A percentile compares a stretch with the other conserved stretches of the same genome.
Evolutionary conservation across 2,113 vertebrate genomes (phyloP).

Genomic region (Rhynchomys soricoides): DNA sequence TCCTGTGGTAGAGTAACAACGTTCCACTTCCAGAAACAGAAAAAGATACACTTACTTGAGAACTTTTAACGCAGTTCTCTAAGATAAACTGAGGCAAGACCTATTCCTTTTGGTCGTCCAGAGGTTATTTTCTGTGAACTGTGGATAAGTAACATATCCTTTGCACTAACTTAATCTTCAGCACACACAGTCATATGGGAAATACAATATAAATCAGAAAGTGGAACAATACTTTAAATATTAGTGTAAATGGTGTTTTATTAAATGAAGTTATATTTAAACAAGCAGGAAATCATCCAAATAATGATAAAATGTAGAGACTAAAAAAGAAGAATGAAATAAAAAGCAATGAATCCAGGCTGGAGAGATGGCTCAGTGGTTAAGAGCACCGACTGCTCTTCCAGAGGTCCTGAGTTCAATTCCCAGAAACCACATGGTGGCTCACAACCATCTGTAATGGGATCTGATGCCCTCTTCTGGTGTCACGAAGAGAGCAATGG

Average conservation of each 20-base stretch:
- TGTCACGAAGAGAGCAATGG: too few species aligned
- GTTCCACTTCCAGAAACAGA: neutral
- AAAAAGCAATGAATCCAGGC: too few species aligned
- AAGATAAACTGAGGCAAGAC: neutral
- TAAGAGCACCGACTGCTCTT: too few species aligned
- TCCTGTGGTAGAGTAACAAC: neutral
- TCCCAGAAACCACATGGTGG: too few species aligned
- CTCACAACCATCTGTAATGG: too few species aligned
- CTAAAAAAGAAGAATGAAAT: neutral
- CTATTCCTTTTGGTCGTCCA: neutral
- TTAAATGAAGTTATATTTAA: neutral
- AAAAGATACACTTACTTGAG: neutral
- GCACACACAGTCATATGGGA: accelerated
- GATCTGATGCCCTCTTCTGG: too few species aligned
- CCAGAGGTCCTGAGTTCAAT: too few species aligned
- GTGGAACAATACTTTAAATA: neutral
- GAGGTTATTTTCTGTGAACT: neutral
- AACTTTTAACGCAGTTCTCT: constrained; percentile 20
- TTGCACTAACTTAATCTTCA: neutral
- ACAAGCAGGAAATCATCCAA: neutral
- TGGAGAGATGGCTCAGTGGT: too few species aligned
- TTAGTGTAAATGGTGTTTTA: neutral
- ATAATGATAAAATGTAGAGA: neutral
- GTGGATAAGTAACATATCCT: neutral
- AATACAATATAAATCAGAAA: constrained; percentile 19